Evolutionary conservation across 2,113 vertebrate genomes (phyloP).

Genomic region (Elephantulus edwardii): DNA sequence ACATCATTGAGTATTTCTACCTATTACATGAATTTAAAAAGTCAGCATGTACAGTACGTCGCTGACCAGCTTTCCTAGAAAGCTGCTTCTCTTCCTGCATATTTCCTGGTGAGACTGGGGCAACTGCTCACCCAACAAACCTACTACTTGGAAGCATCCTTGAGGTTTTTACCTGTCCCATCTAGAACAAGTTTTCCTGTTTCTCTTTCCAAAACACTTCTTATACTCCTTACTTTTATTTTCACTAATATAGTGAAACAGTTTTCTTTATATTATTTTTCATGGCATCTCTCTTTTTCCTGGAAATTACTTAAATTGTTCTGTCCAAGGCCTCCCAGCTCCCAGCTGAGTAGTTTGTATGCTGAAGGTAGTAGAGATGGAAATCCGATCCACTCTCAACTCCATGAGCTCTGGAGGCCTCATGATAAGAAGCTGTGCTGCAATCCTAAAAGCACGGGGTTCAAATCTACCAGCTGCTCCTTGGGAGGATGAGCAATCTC

Average conservation of each 20-base stretch:
- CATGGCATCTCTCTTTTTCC: background rate
- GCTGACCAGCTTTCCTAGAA: background rate
- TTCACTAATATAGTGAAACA: too few relatives aligned
- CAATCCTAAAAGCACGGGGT: too few relatives aligned
- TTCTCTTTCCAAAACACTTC: background rate
- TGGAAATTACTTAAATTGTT: background rate
- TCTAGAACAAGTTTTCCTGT: background rate
- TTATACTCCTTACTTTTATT: background rate
- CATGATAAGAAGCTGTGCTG: too few relatives aligned
- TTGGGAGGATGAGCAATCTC: too few relatives aligned
- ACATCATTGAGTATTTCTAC: background rate
- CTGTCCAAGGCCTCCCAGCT: background rate
- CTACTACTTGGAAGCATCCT: background rate
- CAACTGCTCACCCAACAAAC: background rate
- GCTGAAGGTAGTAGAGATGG: background rate
- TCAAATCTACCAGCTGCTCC: too few relatives aligned
- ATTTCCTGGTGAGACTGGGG: background rate
- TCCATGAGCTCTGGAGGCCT: too few relatives aligned
- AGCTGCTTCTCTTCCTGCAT: background rate
- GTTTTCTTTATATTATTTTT: too few relatives aligned
- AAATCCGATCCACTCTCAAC: background rate
- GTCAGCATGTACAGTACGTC: background rate
- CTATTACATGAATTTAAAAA: background rate
- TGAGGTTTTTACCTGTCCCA: background rate
- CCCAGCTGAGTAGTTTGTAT: background rate